Base-by-base conservation (phyloP, 2,888 invertebrate genomes). In the Caenorhabditis wallacei region DNA sequence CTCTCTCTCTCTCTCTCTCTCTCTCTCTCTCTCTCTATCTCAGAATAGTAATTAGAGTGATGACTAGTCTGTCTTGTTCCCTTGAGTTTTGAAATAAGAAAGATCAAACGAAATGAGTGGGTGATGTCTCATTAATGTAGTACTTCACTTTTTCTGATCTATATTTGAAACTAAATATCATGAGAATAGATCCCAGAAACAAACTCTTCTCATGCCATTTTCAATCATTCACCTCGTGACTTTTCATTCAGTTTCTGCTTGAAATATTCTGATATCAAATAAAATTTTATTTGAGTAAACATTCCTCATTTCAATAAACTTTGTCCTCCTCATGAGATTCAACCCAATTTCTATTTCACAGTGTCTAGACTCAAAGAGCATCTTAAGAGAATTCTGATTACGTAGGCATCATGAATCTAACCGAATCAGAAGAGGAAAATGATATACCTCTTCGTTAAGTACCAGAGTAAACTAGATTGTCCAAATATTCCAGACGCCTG, bases 401-500 rank as follows among this genome's bases (percentile, higher is more conserved):
- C 46, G 3, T 10, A 40, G 5, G 2, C 40, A 40, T 18, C 5
- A n/a, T n/a, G 46, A 48, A 5, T 18, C 7, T 4, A 48, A 2
- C 18, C 18, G 18, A 48, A 48, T 48, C 46, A 48, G 43, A 43
- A 18, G 18, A 18, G 18, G 46, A 2, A 18, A 48, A 48, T 48
- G 11, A 18, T 18, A 18, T 18, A 13, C 18, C 18, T 40, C n/a
- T n/a, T n/a, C n/a, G n/a, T 13, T 13, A 16, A 40, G 7, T 40
- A 10, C 40, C 11, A 54, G 35, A n/a, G 18, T 18, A 56, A 35
- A 56, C 30, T 56, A 59, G 37, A 40, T 37, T 59, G 40, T 22
- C 35, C 7, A n/a, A 40, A 59, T 22, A 20, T 8, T 18, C 18
- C 40, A 59, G 40, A 59, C 59, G 40, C 59, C 59, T 59, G 37